Evolutionary conservation across 2,113 vertebrate genomes (phyloP).

Genomic region (Spermophilus dauricus): DNA sequence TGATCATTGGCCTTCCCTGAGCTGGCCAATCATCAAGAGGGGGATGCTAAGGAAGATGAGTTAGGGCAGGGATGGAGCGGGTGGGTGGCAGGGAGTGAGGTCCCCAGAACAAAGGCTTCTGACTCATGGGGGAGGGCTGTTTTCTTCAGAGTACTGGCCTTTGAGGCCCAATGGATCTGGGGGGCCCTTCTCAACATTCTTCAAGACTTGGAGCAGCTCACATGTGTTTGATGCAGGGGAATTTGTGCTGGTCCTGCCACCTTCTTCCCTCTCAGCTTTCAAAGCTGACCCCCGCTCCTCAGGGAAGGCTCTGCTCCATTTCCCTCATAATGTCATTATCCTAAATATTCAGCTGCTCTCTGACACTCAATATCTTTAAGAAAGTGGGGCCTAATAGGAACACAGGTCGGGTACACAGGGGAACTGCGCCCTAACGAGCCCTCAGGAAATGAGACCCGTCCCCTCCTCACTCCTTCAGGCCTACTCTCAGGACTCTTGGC

Average conservation of each 20-base stretch:
- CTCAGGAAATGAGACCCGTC: background rate
- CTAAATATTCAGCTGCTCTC: background rate
- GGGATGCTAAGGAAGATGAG: background rate
- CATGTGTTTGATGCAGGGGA: background rate
- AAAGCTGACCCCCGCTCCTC: background rate
- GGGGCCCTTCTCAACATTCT: background rate
- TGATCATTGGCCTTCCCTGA: background rate
- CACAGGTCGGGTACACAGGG: background rate
- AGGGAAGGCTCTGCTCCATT: background rate
- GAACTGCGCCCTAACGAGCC: background rate
- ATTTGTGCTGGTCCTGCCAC: background rate
- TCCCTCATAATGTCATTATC: background rate
- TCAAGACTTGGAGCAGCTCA: background rate
- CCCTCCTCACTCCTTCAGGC: background rate
- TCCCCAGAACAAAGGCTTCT: background rate
- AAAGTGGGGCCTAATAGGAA: background rate
- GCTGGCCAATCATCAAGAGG: background rate
- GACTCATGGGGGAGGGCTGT: background rate
- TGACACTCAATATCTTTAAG: background rate
- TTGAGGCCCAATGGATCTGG: background rate
- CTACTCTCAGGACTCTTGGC: constrained; percentile 18
- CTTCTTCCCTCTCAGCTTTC: background rate
- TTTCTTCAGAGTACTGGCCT: background rate
- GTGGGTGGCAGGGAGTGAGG: background rate
- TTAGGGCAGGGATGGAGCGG: background rate